Conservation (phyloP, 2,113 vertebrate species). For the Mellivora capensis region DNA sequence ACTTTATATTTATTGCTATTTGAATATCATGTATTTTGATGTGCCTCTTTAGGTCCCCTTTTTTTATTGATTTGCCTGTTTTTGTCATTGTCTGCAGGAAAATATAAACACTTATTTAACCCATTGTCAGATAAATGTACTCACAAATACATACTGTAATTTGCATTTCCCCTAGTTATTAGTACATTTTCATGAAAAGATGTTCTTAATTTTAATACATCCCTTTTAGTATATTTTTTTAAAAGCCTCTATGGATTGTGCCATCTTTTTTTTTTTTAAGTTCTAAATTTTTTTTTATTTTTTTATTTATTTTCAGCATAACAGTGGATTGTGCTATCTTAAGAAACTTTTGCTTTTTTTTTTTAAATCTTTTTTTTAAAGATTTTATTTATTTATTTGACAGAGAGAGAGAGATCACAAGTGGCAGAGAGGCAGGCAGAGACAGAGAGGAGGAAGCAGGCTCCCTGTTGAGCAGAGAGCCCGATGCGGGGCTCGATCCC, state of each 20-base stretch:
- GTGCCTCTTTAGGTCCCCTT: not conserved
- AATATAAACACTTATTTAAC: not conserved
- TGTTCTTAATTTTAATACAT: not conserved
- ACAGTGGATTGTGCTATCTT: too few species aligned
- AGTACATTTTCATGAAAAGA: not conserved
- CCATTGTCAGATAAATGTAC: not conserved
- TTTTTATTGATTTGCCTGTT: not conserved
- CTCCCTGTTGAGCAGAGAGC: too few species aligned
- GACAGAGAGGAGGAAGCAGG: too few species aligned
- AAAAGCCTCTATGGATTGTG: not conserved
- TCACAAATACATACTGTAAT: not conserved
- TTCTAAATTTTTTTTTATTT: too few species aligned
- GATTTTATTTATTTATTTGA: too few species aligned
- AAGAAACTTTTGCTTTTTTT: too few species aligned
- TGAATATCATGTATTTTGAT: not conserved
- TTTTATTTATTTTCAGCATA: too few species aligned
- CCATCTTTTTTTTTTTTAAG: too few species aligned
- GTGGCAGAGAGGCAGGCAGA: too few species aligned
- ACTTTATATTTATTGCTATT: not conserved
- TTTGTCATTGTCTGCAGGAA: not conserved
- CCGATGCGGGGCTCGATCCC: too few species aligned
- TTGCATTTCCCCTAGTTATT: not conserved
- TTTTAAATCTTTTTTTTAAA: too few species aligned
- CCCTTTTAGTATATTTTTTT: not conserved
- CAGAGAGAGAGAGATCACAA: too few species aligned